Evolutionary conservation across 2,113 vertebrate species (phyloP), one percentile per base, ranked within the genome.

Genomic region (Excalfactoria chinensis): DNA sequence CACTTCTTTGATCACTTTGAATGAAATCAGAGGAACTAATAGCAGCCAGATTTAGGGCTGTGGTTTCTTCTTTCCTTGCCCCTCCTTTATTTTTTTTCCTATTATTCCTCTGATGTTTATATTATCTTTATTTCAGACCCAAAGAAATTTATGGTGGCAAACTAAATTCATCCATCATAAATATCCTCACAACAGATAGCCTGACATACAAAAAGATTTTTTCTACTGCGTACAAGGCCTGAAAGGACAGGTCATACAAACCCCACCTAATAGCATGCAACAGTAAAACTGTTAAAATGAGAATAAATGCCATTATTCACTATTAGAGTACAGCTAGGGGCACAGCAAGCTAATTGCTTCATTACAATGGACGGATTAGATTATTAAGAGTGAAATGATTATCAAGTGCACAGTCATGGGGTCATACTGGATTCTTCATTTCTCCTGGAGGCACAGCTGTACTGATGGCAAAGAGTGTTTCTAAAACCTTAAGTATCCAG

Each of bases 361-460:
- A 93, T 96, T 95, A 94, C 74, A 95, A 90, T 79, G 46, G 86
- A 90, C 0, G 0, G 84, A 94, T 94, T 89, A 86, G 73, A 95
- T 94, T 93, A 96, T 94, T 90, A 93, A 70, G 84, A 95, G 74
- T 82, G 92, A 96, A 95, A 93, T 79, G 3, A 92, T 93, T 93
- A 94, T 90, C 70, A 82, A 96, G 88, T 92, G 89, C 66, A 53
- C 77, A 86, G 81, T 90, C 96, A 90, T 67, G 67, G 63, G 67
- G 63, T 95, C 87, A 90, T 40, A 78, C 88, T 66, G 70, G 48
- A 90, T 82, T 92, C 77, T 56, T 90, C 80, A 68, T 93, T 91
- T 90, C 74, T 95, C 74, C 84, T 86, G 84, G 70, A 41, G 10
- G 84, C 67, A 89, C 46, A 84, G 46, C 59, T 87, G 81, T 90